Conservation (phyloP, 1,140 invertebrate genomes). For the Sitophilus oryzae region DNA sequence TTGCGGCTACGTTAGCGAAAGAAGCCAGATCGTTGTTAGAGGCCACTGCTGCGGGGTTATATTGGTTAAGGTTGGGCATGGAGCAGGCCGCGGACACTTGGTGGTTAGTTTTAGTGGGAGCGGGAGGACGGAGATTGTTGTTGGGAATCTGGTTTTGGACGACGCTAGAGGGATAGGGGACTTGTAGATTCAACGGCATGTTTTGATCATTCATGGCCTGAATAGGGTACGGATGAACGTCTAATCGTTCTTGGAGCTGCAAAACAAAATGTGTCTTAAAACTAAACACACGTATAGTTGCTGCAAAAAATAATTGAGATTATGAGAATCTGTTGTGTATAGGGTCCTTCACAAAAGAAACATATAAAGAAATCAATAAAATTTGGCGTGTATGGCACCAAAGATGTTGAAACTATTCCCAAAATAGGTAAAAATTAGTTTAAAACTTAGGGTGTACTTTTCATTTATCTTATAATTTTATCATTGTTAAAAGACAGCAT, state of each 20-base stretch:
- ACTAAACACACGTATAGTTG: background rate
- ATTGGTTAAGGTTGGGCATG: constrained; percentile 37
- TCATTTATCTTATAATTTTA: too few species aligned
- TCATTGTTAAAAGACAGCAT: too few species aligned
- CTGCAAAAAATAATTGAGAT: too few species aligned
- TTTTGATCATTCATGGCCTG: too few species aligned
- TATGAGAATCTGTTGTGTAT: too few species aligned
- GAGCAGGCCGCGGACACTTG: constrained; percentile 35
- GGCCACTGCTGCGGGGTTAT: constrained; percentile 25
- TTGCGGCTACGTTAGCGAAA: too few species aligned
- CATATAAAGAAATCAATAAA: too few species aligned
- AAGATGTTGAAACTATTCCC: too few species aligned
- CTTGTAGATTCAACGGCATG: constrained; percentile 3
- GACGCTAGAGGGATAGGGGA: background rate
- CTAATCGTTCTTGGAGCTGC: constrained; percentile 24
- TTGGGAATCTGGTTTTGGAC: constrained; percentile 9
- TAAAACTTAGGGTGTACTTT: too few species aligned
- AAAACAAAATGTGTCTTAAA: constrained; percentile 4
- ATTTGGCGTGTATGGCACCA: too few species aligned
- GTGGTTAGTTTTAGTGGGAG: constrained; percentile 31
- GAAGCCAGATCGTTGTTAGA: constrained; percentile 31
- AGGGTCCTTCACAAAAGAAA: too few species aligned
- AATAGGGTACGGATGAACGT: constrained; percentile 6
- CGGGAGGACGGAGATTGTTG: constrained; percentile 11
- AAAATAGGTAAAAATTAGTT: too few species aligned